Evolutionary conservation across 2,888 invertebrate genomes (phyloP), one percentile per base, ranked within the genome.

Genomic region (Sclerodermus sp.): DNA sequence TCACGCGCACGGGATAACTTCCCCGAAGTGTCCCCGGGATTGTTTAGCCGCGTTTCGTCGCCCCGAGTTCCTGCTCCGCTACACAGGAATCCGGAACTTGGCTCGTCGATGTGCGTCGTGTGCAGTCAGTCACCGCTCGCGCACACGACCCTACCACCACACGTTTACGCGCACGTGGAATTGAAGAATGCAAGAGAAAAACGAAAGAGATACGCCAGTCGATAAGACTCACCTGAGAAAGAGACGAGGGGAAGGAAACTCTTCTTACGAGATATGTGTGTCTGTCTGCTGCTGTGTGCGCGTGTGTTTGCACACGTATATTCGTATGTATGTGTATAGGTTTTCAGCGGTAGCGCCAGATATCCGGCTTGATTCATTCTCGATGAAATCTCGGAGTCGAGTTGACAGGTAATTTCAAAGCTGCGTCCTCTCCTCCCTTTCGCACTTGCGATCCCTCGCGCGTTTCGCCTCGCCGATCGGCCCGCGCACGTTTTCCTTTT

Each of bases 341-440:
- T 8, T 23, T 5, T 30, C 42, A 41, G 37, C 39, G 37, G 50
- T 36, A 47, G 38, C 29, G 37, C 51, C 15, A 47, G 51, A 51
- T 53, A 13, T 14, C 45, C 54, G 8, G 23, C 23, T 23, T 59
- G 59, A 59, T 59, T 57, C 50, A 47, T 58, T 53, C 51, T 53
- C 57, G 51, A 59, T 57, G 55, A 51, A 59, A 52, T 57, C 53
- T 57, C 52, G 53, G 55, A 61, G 51, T 55, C 48, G 56, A 55
- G 48, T 53, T 55, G 54, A 51, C 54, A 55, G 54, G 54, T 55
- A 55, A 55, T 55, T 52, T 52, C 54, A 55, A 55, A 55, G 54
- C 54, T 45, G 51, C 45, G 5, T 40, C 17, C 44, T 50, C 31
- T 32, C 49, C 39, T 49, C 42, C 17, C 17, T 23, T 23, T 23